Evolutionary conservation across 1,140 invertebrate genomes (phyloP).

Genomic region (Heliconius hewitsoni): DNA sequence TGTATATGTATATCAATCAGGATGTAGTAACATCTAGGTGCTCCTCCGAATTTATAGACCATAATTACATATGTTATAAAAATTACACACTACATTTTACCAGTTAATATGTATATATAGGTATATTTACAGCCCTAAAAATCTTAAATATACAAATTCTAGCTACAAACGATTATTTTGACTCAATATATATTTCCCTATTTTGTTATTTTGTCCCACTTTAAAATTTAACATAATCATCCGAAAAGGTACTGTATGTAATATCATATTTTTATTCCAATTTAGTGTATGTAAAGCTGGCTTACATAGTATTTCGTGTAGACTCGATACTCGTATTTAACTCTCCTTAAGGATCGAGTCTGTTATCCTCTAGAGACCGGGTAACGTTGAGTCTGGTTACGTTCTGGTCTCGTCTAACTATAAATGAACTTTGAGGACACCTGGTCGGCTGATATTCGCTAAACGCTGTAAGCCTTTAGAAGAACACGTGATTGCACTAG

Average conservation of each 20-base stretch:
- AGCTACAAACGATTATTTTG: too few relatives aligned
- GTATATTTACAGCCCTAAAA: too few relatives aligned
- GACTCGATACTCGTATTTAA: conserved; percentile 12
- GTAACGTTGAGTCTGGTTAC: conserved; percentile 27
- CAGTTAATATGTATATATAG: too few relatives aligned
- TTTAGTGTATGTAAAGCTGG: conserved; percentile 4
- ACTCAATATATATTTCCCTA: too few relatives aligned
- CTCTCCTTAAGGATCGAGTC: conserved; percentile 23
- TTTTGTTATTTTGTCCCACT: not conserved
- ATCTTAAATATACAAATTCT: too few relatives aligned
- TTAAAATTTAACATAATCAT: not conserved
- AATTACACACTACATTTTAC: too few relatives aligned
- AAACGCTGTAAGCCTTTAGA: not conserved
- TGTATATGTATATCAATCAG: too few relatives aligned
- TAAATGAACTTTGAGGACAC: conserved; percentile 8
- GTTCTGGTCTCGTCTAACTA: conserved; percentile 16
- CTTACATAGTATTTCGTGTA: conserved; percentile 14
- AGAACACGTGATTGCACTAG: not conserved
- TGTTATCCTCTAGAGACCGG: conserved; percentile 31
- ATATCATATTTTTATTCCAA: not conserved
- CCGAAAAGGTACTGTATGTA: not conserved
- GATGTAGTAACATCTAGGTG: too few relatives aligned
- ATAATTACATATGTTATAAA: too few relatives aligned
- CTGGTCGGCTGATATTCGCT: not conserved
- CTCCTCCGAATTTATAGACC: too few relatives aligned